Evolutionary conservation across 2,797 vertebrate species (phyloP).

Genomic region (Eidolon dupreanum): DNA sequence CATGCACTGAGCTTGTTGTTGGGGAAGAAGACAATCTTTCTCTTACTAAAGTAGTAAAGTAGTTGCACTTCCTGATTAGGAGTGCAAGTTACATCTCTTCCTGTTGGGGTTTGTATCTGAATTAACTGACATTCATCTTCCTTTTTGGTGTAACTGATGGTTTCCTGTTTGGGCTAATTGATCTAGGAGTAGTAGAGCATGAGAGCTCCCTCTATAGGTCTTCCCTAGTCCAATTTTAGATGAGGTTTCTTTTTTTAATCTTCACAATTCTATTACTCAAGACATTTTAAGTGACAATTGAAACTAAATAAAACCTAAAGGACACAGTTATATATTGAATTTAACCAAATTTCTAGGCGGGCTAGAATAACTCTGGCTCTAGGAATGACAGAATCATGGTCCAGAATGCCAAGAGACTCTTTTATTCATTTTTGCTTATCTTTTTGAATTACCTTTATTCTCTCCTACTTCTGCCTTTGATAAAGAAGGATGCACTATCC

Average conservation of each 20-base stretch:
- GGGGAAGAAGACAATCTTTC: background rate
- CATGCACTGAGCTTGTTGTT: background rate
- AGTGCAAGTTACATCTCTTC: background rate
- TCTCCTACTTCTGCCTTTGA: background rate
- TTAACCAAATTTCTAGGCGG: background rate
- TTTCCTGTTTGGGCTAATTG: background rate
- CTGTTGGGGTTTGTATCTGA: background rate
- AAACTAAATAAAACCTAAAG: slow-evolving; percentile 36
- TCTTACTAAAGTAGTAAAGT: background rate
- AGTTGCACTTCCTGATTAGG: background rate
- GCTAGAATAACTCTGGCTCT: background rate
- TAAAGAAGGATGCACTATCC: background rate
- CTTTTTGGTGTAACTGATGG: background rate
- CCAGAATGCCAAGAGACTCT: background rate
- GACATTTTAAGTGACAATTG: background rate
- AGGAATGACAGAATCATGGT: background rate
- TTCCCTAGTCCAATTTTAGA: background rate
- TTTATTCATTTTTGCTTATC: background rate
- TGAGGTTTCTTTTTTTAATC: background rate
- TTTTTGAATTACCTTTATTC: background rate
- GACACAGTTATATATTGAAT: background rate
- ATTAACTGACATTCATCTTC: background rate
- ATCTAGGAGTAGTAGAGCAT: background rate
- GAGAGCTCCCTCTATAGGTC: background rate
- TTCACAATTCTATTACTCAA: background rate